Percentiles rank a stretch among this genome's conserved stretches.
These are phyloP conservation scores for Helicoverpa assulta DNA, from an alignment of 2,888 invertebrate species.

Conservation along the genomic window DNA sequence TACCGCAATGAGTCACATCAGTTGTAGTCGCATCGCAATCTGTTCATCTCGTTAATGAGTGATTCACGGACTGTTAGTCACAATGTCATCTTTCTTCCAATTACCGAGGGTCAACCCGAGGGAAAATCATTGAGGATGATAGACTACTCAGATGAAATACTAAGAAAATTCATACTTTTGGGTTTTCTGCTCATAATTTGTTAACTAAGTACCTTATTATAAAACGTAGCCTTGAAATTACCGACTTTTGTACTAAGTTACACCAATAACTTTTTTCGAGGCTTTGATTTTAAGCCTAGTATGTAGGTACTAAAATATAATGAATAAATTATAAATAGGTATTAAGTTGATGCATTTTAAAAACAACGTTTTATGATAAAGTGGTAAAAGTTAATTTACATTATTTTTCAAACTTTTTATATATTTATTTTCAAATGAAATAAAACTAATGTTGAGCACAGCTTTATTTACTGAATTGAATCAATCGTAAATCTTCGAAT, in stretches of 20 bases:
- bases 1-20: conserved; percentile 17
- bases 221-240: no score
- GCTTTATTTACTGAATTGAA: neutral
- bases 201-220: no score
- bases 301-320: no score
- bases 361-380: no score
- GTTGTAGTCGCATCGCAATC: conserved; percentile 16
- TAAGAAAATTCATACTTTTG: neutral
- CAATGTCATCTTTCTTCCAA: conserved; percentile 7
- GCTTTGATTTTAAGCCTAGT: no score
- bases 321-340: no score
- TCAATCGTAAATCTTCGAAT: neutral
- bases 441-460: neutral
- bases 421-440: neutral
- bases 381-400: no score
- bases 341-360: no score
- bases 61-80: conserved; percentile 28
- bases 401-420: neutral
- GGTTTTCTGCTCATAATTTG: neutral
- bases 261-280: no score
- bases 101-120: conserved; percentile 3
- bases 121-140: neutral
- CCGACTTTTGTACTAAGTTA: no score
- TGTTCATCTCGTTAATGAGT: conserved; percentile 14
- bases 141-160: neutral